Base-by-base conservation (phyloP, 1,140 invertebrate species). In the Caenorhabditis tropicalis region DNA sequence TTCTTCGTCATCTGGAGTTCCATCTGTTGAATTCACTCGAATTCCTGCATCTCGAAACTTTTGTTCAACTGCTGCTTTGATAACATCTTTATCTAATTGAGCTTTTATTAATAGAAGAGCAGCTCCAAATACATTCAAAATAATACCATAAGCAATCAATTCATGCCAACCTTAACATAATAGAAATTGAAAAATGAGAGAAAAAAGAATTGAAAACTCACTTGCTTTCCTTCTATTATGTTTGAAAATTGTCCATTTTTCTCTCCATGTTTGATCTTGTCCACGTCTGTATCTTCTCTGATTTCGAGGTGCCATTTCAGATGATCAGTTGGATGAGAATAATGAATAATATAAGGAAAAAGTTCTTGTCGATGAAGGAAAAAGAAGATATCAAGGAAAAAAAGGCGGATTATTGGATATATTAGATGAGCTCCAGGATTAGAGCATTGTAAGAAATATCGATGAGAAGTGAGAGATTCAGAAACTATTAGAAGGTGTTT, bases 1-100 rank as follows among this genome's bases (percentile, higher is more conserved):
- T 10, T 74, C 65, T 16, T 46, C 58, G 31, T 84, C 83, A 21
- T 51, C 43, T 2, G 79, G 70, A 2, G 31, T 27, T 31, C 29
- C 74, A 79, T 79, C 79, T 21, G 83, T 58, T 10, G 48, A 27
- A 36, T 80, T 84, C 16, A 58, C 21, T 15, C 33, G 21, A 12
- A 84, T 84, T 33, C 83, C 83, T 27, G 83, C 83, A 49, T 84
- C 83, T 27, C 49, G 60, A 80, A 84, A 84, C 51, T 81, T 84
- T 48, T 80, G 70, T 33, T 79, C 83, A 2, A 84, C 74, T 7
- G 83, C 65, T 12, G 83, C 83, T 49, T 84, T 65, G 5, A 84
- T 70, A 0, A 84, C 79, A 60, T 84, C 83, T 39, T 80, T 84
- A 29, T 84, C 83, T 49, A 84, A 39, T 80, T 84, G 83, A 4